These are phyloP conservation scores for Myanophis thanlyinensis DNA, from an alignment of 2,113 vertebrate genomes.

Conservation along the genomic window DNA sequence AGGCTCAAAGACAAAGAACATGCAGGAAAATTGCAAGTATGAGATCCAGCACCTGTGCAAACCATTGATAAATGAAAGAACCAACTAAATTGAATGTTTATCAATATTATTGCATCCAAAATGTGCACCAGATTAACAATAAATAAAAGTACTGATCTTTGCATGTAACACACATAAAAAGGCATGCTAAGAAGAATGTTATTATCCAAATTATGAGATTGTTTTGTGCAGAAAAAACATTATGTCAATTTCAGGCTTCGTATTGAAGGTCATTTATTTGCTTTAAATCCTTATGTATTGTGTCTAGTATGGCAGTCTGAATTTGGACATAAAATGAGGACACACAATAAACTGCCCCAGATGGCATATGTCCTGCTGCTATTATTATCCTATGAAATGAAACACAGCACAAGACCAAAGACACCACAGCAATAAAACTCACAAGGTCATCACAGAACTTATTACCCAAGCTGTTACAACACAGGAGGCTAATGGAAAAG, in stretches of 20 bases:
- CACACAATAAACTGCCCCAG: background rate
- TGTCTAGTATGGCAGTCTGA: background rate
- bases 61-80: background rate
- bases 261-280: background rate
- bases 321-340: background rate
- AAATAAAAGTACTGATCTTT: background rate
- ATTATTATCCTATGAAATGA: background rate
- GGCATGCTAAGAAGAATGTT: background rate
- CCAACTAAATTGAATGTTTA: background rate
- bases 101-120: background rate
- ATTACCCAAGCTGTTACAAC: no score
- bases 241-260: background rate
- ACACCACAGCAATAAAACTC: no score
- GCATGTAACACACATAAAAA: background rate
- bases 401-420: no score
- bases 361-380: background rate
- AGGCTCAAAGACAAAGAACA: background rate
- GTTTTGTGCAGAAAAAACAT: background rate
- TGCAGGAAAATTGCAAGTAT: background rate
- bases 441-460: no score
- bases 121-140: background rate
- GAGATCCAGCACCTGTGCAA: background rate
- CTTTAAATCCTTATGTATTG: background rate
- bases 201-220: background rate
- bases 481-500: no score